Base-by-base conservation (phyloP, 2,113 vertebrate species). In the Chloropsis hardwickii region DNA sequence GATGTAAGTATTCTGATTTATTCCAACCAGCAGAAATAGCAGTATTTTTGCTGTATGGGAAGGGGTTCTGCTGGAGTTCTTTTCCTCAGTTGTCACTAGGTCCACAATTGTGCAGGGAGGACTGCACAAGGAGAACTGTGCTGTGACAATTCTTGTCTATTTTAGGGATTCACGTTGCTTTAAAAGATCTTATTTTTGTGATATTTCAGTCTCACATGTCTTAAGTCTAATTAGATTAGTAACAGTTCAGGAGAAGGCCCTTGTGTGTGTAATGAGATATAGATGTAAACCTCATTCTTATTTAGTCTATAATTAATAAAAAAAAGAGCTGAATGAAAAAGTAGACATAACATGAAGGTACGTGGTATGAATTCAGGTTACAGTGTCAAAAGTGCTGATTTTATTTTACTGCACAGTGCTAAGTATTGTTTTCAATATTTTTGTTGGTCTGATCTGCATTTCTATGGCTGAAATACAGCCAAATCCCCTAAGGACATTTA, bases 1-100 rank as follows among this genome's bases (percentile, higher is more conserved):
- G 20, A 99, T 99, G 99, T 99, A 97, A 99, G 98, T 97, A 88
- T 28, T 48, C 31, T 80, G 27, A 85, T 92, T 92, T 81, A 47
- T 79, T 85, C 22, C 12, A 44, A 0, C 24, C 57, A n/a, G 31
- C 29, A 86, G 53, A 83, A 92, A 37, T 24, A 77, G 25, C 27
- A 60, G 45, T 44, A 45, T 53, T 45, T 94, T 37, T 60, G 19
- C 37, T 69, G 50, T 80, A 37, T 8, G 2, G 12, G 37, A 21
- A 79, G 24, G 5, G 20, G 18, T 39, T 61, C 11, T 62, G 0
- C 11, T 3, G 1, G 16, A 69, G 11, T 60, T 76, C 9, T n/a
- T 14, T 42, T 17, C 21, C 15, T 70, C 37, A 27, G 25, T n/a
- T 72, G 23, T 79, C 40, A 13, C 8, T 66, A 40, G 31, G 13